Evolutionary conservation across 2,888 invertebrate genomes (phyloP).

Genomic region (Masnerella sp.): DNA sequence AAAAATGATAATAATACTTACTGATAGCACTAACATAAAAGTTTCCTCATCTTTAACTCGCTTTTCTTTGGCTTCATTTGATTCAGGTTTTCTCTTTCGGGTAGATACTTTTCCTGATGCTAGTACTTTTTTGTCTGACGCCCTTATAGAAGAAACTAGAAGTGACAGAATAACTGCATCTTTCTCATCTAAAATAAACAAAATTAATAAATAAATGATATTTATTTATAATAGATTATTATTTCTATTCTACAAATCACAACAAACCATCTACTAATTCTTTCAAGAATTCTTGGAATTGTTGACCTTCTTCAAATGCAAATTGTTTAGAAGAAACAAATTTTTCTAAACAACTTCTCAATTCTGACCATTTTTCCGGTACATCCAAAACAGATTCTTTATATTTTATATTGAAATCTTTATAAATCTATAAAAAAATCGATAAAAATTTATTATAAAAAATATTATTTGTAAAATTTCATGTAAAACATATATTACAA

Average conservation of each 20-base stretch:
- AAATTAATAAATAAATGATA: not conserved
- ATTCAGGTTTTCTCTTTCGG: not conserved
- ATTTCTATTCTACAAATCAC: not conserved
- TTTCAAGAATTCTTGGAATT: not conserved
- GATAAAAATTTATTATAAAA: not conserved
- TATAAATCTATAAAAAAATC: not conserved
- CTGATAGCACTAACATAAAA: no score
- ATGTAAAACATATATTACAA: slow-evolving; percentile 11
- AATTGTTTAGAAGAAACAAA: slow-evolving; percentile 4
- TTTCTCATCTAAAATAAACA: not conserved
- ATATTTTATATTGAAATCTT: slow-evolving; percentile 11
- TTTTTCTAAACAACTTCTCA: not conserved
- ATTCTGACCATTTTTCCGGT: not conserved
- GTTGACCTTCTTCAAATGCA: not conserved
- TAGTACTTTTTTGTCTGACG: not conserved
- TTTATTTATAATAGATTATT: not conserved
- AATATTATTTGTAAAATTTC: not conserved
- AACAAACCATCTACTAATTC: slow-evolving; percentile 12
- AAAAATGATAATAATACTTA: no score
- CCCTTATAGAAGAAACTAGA: not conserved
- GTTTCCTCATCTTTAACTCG: not conserved
- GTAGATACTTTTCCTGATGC: not conserved
- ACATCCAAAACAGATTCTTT: not conserved
- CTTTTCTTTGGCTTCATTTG: not conserved
- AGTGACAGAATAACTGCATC: not conserved